A percentile compares a stretch with the other conserved stretches of the same genome.
Evolutionary conservation across 2,888 invertebrate species (phyloP).

Genomic region (Drosophila greeni): DNA sequence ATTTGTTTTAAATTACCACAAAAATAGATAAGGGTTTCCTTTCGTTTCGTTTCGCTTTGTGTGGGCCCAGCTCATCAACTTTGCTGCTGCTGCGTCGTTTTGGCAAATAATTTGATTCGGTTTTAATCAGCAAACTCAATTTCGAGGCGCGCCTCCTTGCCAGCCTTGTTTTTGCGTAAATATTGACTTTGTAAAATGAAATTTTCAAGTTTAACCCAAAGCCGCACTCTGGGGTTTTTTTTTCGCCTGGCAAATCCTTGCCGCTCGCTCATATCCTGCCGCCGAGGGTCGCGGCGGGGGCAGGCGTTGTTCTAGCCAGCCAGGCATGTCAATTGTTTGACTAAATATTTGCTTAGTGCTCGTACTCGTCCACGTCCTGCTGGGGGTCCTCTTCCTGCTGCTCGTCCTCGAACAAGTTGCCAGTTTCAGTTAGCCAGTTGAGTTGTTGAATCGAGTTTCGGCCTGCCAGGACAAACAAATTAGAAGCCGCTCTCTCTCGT

Average conservation of each 20-base stretch:
- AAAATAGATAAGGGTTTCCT: conserved; percentile 69
- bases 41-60: not conserved
- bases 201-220: conserved; percentile 74
- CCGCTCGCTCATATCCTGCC: conserved; percentile 66
- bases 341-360: conserved; percentile 68
- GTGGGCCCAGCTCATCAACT: conserved; percentile 37
- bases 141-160: conserved; percentile 9
- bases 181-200: conserved; percentile 76
- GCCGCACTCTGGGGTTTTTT: conserved; percentile 19
- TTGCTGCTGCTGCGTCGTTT: conserved; percentile 40
- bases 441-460: conserved; percentile 47
- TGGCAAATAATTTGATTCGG: conserved; percentile 79
- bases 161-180: conserved; percentile 52
- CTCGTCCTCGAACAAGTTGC: conserved; percentile 56
- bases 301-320: conserved; percentile 52
- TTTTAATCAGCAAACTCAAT: conserved; percentile 76
- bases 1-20: conserved; percentile 76
- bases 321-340: conserved; percentile 70
- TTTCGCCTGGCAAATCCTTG: conserved; percentile 59
- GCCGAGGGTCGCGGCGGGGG: conserved; percentile 4
- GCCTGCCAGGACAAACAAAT: conserved; percentile 67
- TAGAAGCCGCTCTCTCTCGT: conserved; percentile 59
- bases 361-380: conserved; percentile 29
- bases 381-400: not conserved
- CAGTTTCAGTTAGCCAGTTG: conserved; percentile 53